These are phyloP conservation scores for Tetranychus piercei DNA, from an alignment of 2,888 invertebrate genomes.

Conservation along the genomic window DNA sequence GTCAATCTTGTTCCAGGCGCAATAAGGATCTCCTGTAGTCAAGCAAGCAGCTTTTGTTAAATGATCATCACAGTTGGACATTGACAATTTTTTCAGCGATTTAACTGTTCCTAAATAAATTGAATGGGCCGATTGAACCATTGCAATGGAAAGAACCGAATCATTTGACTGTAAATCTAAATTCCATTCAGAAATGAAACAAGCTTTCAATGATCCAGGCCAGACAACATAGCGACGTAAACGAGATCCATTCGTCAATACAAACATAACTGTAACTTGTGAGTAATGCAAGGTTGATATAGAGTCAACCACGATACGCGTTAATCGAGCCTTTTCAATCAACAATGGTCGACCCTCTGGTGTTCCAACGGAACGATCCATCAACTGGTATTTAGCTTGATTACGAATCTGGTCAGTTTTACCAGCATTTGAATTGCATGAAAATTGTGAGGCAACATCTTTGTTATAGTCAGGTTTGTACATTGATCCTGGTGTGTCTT, in stretches of 20 bases:
- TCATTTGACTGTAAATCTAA: conserved; percentile 47
- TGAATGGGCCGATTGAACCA: conserved; percentile 46
- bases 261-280: conserved; percentile 55
- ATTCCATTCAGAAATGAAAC: conserved; percentile 60
- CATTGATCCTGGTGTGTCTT: conserved; percentile 51
- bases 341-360: conserved; percentile 34
- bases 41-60: conserved; percentile 42
- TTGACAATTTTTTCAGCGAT: conserved; percentile 50
- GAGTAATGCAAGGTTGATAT: conserved; percentile 49
- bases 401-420: conserved; percentile 13
- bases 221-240: conserved; percentile 62
- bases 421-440: background rate
- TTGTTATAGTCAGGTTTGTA: conserved; percentile 50
- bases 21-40: conserved; percentile 75
- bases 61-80: conserved; percentile 47
- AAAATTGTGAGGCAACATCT: conserved; percentile 16
- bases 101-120: conserved; percentile 54
- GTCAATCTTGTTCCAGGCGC: conserved; percentile 68
- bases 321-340: conserved; percentile 26
- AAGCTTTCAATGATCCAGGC: conserved; percentile 50
- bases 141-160: conserved; percentile 42
- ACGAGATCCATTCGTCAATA: conserved; percentile 53
- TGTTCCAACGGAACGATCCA: conserved; percentile 68
- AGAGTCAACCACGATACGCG: conserved; percentile 53
- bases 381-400: conserved; percentile 51